These are phyloP conservation scores for Callyntrura guangdongensis DNA, from an alignment of 2,888 invertebrate genomes.

Conservation along the genomic window DNA sequence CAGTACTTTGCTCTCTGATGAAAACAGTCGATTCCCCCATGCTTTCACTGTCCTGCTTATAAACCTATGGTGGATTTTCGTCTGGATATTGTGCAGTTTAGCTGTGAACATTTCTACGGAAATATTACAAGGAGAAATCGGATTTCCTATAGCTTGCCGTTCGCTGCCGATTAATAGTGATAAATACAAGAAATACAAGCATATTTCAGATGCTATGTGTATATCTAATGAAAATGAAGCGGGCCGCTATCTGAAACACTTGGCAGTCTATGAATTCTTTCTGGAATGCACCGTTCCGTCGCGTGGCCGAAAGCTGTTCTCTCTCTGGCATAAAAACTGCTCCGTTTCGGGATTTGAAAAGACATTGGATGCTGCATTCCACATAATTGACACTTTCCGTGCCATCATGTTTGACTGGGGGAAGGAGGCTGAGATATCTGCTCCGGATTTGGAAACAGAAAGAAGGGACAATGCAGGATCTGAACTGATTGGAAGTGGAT, in stretches of 20 bases:
- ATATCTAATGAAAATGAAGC: background rate
- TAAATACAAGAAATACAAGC: background rate
- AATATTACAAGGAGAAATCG: background rate
- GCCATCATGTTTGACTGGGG: background rate
- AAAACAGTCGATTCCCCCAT: background rate
- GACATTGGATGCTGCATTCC: conserved; percentile 50
- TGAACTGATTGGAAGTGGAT: too few relatives aligned
- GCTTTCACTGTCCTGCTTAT: background rate
- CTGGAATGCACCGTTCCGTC: background rate
- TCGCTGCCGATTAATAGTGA: too few relatives aligned
- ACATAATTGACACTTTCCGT: conserved; percentile 30
- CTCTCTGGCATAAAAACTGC: background rate
- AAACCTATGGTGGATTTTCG: background rate
- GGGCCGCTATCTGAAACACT: conserved; percentile 17
- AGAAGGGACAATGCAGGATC: too few relatives aligned
- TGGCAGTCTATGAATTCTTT: conserved; percentile 49
- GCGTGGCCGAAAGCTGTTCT: conserved; percentile 1
- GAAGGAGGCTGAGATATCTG: background rate
- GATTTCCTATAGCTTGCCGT: background rate
- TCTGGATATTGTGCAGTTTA: conserved; percentile 22
- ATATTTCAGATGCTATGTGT: conserved; percentile 60
- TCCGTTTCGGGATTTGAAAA: conserved; percentile 49
- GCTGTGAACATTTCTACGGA: background rate
- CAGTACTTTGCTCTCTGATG: background rate
- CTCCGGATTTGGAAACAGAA: background rate